Percentiles rank a stretch among this genome's conserved stretches.
Evolutionary conservation across 2,113 vertebrate genomes (phyloP).

Genomic region (Sprattus sprattus): DNA sequence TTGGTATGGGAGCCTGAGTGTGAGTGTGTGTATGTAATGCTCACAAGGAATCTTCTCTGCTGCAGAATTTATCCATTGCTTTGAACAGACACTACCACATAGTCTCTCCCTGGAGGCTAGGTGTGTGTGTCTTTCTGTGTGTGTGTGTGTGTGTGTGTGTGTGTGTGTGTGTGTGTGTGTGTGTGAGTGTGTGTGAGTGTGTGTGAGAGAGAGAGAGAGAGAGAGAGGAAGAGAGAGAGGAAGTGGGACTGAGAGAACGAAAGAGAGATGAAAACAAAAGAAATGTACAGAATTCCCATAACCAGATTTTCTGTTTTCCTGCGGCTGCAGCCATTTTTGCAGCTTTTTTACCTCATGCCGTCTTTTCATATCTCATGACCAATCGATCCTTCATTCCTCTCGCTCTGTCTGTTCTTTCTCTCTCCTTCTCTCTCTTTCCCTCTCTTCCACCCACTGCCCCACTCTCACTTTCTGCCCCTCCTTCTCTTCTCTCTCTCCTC

Average conservation of each 20-base stretch:
- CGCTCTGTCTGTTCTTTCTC: conserved; percentile 6
- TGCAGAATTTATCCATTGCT: neutral
- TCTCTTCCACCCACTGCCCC: neutral
- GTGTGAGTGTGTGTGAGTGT: neutral
- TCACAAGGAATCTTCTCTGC: neutral
- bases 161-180: neutral
- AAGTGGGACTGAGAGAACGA: neutral
- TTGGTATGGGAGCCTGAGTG: neutral
- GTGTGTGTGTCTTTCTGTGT: neutral
- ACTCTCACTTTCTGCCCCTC: neutral
- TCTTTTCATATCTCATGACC: conserved; percentile 36
- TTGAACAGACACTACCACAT: neutral
- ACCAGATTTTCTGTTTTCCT: conserved; percentile 39
- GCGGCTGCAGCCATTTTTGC: conserved; percentile 16
- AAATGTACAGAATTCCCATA: neutral
- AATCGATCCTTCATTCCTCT: conserved; percentile 11
- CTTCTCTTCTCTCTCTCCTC: neutral
- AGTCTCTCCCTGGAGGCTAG: neutral
- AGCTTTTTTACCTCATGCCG: conserved; percentile 37
- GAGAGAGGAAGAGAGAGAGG: neutral
- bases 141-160: neutral
- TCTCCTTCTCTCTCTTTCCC: neutral
- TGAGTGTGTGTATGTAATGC: neutral
- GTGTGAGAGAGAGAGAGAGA: neutral
- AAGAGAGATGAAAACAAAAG: neutral